A percentile compares a stretch with the other conserved stretches of the same genome.
phyloP scores from a whole-genome alignment of 2,113 vertebrate genomes.

The Microcebus jonahi region DNA sequence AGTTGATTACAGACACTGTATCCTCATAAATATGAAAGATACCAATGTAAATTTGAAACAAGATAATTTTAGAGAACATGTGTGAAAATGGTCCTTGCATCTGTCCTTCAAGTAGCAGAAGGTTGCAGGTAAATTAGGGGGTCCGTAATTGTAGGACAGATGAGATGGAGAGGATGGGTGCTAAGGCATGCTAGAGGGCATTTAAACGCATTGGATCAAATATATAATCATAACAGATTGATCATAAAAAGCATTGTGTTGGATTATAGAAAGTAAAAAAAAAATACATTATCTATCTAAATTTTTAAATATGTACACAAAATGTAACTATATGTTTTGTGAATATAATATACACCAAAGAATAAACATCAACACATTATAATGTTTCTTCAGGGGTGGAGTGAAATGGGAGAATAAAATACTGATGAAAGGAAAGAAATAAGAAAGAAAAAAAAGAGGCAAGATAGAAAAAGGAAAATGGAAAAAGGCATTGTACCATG shows the following conservation, averaged over 20 bases:
- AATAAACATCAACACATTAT: neutral
- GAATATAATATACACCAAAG: neutral
- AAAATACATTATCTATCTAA: neutral
- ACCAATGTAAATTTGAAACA: neutral
- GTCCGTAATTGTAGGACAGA: neutral
- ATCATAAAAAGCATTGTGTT: neutral
- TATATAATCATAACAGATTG: neutral
- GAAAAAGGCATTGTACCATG: neutral
- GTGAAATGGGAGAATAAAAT: neutral
- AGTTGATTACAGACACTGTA: neutral
- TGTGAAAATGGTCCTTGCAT: neutral
- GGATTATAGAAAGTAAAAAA: neutral
- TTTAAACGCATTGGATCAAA: neutral
- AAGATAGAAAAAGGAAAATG: neutral
- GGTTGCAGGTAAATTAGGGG: neutral
- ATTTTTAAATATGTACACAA: neutral
- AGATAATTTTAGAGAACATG: neutral
- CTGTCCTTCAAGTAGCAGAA: neutral
- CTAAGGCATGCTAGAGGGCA: neutral
- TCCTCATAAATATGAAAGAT: neutral
- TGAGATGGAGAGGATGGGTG: no score
- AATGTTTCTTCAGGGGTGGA: neutral
- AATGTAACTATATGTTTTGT: neutral
- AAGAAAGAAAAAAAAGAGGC: neutral
- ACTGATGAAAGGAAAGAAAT: neutral